phyloP scores from a whole-genome alignment of 2,113 vertebrate genomes.

The Bothrops jararaca region DNA sequence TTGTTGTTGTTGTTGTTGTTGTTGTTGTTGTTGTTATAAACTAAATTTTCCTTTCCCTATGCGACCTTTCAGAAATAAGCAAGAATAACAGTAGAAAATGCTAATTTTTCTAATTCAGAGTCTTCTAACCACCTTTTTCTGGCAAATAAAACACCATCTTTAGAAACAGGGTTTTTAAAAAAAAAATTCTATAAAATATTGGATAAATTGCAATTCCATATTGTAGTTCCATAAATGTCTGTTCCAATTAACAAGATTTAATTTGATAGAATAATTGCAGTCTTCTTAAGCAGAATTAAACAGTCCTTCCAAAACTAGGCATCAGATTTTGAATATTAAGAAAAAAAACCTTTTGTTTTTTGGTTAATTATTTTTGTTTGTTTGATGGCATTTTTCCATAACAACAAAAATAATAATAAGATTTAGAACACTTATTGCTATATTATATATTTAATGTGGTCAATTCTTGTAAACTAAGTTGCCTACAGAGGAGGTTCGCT shows the following conservation, averaged over 20 bases:
- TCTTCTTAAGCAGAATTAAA: not conserved
- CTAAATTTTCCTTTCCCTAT: not conserved
- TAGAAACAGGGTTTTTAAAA: not conserved
- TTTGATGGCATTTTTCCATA: not conserved
- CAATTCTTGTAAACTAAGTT: not conserved
- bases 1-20: no score
- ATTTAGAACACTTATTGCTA: not conserved
- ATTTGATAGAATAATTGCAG: not conserved
- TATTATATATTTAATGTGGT: not conserved
- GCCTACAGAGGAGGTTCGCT: not conserved
- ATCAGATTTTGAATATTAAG: not conserved
- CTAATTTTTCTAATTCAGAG: not conserved
- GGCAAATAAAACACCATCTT: not conserved
- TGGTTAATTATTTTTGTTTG: not conserved
- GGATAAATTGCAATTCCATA: not conserved
- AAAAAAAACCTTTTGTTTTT: not conserved
- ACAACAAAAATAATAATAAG: not conserved
- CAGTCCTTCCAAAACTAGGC: not conserved
- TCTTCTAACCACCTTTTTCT: not conserved
- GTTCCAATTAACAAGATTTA: not conserved
- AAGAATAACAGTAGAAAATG: not conserved
- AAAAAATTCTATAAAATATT: not conserved
- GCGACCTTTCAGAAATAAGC: not conserved
- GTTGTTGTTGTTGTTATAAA: not conserved
- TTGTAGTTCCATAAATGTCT: not conserved